Evolutionary conservation across 2,797 vertebrate species (phyloP).

Genomic region (Chelmon rostratus): DNA sequence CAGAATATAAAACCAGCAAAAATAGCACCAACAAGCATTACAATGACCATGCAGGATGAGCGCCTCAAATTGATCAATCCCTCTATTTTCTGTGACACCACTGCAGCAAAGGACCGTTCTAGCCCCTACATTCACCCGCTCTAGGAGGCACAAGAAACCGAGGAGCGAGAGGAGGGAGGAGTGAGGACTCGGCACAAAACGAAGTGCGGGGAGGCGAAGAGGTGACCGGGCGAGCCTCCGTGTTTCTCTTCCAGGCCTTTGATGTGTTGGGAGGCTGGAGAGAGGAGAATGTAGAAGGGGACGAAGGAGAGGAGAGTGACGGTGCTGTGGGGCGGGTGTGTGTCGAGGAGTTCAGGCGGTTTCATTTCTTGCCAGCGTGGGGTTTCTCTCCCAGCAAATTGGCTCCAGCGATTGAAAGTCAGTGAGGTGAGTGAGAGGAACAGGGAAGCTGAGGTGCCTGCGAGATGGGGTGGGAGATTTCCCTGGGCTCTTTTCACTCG

Average conservation of each 20-base stretch:
- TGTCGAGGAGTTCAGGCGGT: constrained; percentile 65
- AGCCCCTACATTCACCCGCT: neutral
- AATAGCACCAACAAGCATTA: neutral
- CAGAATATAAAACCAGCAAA: neutral
- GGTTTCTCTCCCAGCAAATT: constrained; percentile 77
- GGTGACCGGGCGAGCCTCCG: constrained; percentile 24
- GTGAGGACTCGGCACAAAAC: constrained; percentile 36
- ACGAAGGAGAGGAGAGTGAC: constrained; percentile 41
- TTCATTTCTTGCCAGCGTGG: constrained; percentile 75
- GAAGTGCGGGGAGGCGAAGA: constrained; percentile 39
- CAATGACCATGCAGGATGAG: constrained; percentile 1
- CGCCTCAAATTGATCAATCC: neutral
- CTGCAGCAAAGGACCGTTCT: neutral
- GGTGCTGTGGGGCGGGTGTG: constrained; percentile 54
- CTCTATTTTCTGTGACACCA: constrained; percentile 22
- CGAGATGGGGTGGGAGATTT: constrained; percentile 65
- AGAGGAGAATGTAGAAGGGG: constrained; percentile 43
- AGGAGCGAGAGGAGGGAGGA: constrained; percentile 11
- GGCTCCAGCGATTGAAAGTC: constrained; percentile 78
- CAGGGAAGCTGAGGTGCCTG: constrained; percentile 51
- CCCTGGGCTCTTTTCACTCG: constrained; percentile 55
- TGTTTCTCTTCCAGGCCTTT: constrained; percentile 70
- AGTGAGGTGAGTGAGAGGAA: constrained; percentile 75
- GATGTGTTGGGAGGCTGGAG: constrained; percentile 60
- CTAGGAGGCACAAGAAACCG: neutral